Base-by-base conservation (phyloP, 1,140 invertebrate species). In the Holotrichia oblita region DNA sequence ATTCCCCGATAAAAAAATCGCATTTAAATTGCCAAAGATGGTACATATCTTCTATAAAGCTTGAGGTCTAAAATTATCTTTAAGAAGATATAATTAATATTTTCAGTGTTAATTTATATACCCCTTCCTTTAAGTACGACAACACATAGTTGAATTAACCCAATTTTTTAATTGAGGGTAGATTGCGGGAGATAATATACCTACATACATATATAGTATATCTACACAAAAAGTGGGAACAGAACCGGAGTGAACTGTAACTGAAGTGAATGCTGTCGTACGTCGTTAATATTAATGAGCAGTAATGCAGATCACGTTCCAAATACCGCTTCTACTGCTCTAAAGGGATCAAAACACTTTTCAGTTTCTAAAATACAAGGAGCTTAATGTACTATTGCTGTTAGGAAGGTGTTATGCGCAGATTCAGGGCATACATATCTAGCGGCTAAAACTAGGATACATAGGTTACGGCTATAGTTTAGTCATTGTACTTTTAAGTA, bases 261-360 rank as follows among this genome's bases (percentile, higher is more conserved):
- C 22, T 8, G 61, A 69, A 22, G 9, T 8, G 27, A 22, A 69
- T 3, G 20, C 22, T 69, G 61, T 27, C 22, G 61, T 27, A 34
- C 9, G 27, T 69, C 61, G 22, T 69, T 69, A 69, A 69, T 69
- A 69, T 69, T 69, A 69, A 69, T 69, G 61, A 69, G 14, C 61
- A 24, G 12, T 3, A 69, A 22, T 14, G 22, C 22, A 69, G 61
- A 24, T 69, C 27, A 69, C 22, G 61, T 55, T 55, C 48, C 48
- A 55, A 55, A 55, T 55, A 17, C 48, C 48, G 48, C n/a, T 55
- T 17, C 14, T 17, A 17, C 48, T n/a, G n/a, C 48, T 55, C 48
- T 17, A 0, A 17, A 17, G 14, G 48, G 48, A n/a, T 55, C 48
- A 55, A 17, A 55, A 55, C 14, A 55, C n/a, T 34, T 34, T 17